Evolutionary conservation across 64 coral and sea anemone genomes (phyloP).

Genomic region (Dendronephthya gigantea): DNA sequence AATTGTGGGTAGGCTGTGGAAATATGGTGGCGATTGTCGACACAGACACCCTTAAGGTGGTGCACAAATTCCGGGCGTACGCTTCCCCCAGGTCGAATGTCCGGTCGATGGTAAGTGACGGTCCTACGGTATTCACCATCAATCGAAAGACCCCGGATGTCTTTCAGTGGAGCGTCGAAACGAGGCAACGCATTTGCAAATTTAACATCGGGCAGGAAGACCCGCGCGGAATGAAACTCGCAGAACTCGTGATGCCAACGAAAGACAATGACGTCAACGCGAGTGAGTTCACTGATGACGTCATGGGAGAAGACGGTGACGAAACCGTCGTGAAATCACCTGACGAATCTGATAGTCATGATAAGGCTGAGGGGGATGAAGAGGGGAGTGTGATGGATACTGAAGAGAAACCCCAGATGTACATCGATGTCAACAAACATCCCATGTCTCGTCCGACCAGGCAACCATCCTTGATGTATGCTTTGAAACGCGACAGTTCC

Average conservation of each 20-base stretch:
- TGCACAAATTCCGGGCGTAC: slow-evolving; percentile 36
- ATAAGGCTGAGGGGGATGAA: background rate
- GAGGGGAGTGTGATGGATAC: background rate
- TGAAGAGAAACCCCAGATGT: background rate
- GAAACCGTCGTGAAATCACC: background rate
- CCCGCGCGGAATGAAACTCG: slow-evolving; percentile 22
- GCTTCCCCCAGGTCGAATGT: slow-evolving; percentile 34
- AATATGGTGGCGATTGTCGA: slow-evolving; percentile 47
- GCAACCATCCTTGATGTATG: background rate
- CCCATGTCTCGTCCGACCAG: background rate
- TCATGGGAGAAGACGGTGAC: background rate
- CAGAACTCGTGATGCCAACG: background rate
- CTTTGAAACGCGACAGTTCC: background rate
- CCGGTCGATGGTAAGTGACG: slow-evolving; percentile 60
- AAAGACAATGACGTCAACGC: background rate
- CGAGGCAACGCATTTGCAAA: slow-evolving; percentile 55
- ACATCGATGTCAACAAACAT: background rate
- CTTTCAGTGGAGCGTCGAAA: slow-evolving; percentile 58
- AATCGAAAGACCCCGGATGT: slow-evolving; percentile 67
- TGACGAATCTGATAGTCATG: background rate
- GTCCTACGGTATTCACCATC: slow-evolving; percentile 54
- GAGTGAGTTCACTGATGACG: background rate
- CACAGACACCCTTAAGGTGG: slow-evolving; percentile 20
- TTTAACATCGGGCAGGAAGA: slow-evolving; percentile 58
- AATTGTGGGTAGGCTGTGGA: slow-evolving; percentile 52